Percentiles rank a stretch among this genome's conserved stretches.
Evolutionary conservation across 2,888 invertebrate species (phyloP).

Genomic region (Pelosia muscerda): DNA sequence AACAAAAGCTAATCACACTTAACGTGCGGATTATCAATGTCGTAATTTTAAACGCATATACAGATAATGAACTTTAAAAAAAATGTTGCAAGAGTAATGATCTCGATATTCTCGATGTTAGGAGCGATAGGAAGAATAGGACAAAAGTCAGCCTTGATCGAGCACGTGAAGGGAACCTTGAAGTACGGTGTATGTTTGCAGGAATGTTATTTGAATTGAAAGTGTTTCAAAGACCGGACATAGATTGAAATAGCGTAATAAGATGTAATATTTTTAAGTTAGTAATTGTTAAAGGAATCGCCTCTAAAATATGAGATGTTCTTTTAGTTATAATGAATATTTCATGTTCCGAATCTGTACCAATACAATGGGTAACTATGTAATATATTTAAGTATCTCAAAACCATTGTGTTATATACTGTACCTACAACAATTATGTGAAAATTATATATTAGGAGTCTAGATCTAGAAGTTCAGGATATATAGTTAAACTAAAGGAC

Average conservation of each 20-base stretch:
- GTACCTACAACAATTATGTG: neutral
- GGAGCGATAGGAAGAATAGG: constrained; percentile 39
- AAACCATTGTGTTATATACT: neutral
- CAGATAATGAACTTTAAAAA: constrained; percentile 13
- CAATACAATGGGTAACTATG: neutral
- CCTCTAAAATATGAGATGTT: constrained; percentile 7
- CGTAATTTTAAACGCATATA: constrained; percentile 19
- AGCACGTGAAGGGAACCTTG: constrained; percentile 51
- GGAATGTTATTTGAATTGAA: constrained; percentile 35
- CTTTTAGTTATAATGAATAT: too few relatives aligned
- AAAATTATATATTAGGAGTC: too few relatives aligned
- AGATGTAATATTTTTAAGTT: neutral
- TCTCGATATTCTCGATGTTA: constrained; percentile 23
- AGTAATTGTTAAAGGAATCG: neutral
- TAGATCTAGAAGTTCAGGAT: too few relatives aligned
- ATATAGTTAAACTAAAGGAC: too few relatives aligned
- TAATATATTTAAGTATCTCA: neutral
- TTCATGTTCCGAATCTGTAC: neutral
- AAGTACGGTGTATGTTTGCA: constrained; percentile 27
- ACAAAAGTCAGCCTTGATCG: constrained; percentile 50
- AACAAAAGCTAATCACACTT: constrained; percentile 21
- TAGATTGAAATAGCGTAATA: constrained; percentile 6
- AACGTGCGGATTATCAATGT: constrained; percentile 30
- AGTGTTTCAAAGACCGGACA: constrained; percentile 26
- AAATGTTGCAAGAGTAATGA: constrained; percentile 24